A percentile compares a stretch with the other conserved stretches of the same genome.
Evolutionary conservation across 2,888 invertebrate genomes (phyloP).

Genomic region (Melanargia galathea): DNA sequence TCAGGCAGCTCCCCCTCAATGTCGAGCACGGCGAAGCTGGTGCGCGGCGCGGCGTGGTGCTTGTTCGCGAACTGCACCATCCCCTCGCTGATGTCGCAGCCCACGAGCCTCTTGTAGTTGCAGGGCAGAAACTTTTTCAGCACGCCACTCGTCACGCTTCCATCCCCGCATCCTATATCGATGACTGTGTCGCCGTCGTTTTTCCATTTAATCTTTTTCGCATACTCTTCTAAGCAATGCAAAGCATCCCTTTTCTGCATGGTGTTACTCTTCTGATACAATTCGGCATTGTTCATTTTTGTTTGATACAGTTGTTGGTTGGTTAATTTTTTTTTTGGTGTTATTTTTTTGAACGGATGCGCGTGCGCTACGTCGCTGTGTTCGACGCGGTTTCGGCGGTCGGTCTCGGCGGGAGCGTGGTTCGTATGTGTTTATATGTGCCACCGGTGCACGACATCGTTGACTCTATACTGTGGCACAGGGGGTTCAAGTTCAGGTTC

Average conservation of each 20-base stretch:
- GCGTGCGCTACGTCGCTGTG: constrained; percentile 60
- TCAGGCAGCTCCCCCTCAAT: constrained; percentile 79
- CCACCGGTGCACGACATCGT: constrained; percentile 52
- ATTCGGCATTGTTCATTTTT: constrained; percentile 83
- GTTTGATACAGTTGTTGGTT: constrained; percentile 23
- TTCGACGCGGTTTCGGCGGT: constrained; percentile 66
- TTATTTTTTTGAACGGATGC: constrained; percentile 46
- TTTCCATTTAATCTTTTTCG: constrained; percentile 81
- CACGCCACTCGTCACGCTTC: constrained; percentile 84
- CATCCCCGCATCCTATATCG: constrained; percentile 90
- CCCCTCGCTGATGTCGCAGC: constrained; percentile 86
- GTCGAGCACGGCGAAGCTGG: constrained; percentile 81
- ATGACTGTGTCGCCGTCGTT: constrained; percentile 69
- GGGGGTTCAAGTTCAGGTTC: constrained; percentile 32
- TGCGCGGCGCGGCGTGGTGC: constrained; percentile 70
- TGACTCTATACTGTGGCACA: constrained; percentile 43
- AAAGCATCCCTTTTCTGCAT: constrained; percentile 84
- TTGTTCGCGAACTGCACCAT: constrained; percentile 87
- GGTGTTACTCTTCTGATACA: constrained; percentile 86
- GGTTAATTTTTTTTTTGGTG: constrained; percentile 36
- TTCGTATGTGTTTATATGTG: constrained; percentile 71
- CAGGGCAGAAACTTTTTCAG: constrained; percentile 84
- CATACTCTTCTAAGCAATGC: constrained; percentile 85
- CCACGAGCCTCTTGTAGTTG: constrained; percentile 79
- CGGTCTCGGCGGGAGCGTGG: constrained; percentile 58